These are phyloP conservation scores for Pseudoatta argentina DNA, from an alignment of 1,140 invertebrate genomes.

Conservation along the genomic window DNA sequence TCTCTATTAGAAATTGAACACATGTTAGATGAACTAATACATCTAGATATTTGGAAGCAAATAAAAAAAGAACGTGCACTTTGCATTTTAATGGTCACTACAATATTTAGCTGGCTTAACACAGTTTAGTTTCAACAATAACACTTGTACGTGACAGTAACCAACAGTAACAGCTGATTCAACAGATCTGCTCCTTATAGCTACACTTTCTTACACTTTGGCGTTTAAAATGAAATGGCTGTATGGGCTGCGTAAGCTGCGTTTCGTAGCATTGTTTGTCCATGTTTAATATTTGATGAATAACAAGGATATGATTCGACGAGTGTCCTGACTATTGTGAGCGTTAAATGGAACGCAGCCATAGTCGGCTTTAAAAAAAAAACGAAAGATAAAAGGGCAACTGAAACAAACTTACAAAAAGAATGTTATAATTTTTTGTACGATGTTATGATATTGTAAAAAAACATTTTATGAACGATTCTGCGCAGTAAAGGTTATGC, in stretches of 20 bases:
- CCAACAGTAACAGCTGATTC: background rate
- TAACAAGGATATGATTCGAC: too few relatives aligned
- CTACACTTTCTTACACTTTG: background rate
- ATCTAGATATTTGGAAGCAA: conserved; percentile 17
- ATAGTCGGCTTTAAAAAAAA: background rate
- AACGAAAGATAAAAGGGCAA: background rate
- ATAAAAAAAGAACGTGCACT: background rate
- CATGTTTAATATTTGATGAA: too few relatives aligned
- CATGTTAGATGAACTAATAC: conserved; percentile 1
- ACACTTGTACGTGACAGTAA: background rate
- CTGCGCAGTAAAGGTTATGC: too few relatives aligned
- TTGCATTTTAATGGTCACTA: background rate
- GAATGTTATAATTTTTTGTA: background rate
- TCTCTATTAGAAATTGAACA: conserved; percentile 2
- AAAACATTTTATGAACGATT: too few relatives aligned
- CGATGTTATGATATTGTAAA: too few relatives aligned
- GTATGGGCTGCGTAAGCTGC: too few relatives aligned
- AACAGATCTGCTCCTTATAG: background rate
- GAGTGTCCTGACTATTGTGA: too few relatives aligned
- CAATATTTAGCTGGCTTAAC: background rate
- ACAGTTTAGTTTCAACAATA: background rate
- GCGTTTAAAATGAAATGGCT: background rate
- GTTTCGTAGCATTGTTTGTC: too few relatives aligned
- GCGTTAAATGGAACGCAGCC: too few relatives aligned
- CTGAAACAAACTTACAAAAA: background rate